Evolutionary conservation across 2,113 vertebrate species (phyloP).

Genomic region (Cettia cetti): DNA sequence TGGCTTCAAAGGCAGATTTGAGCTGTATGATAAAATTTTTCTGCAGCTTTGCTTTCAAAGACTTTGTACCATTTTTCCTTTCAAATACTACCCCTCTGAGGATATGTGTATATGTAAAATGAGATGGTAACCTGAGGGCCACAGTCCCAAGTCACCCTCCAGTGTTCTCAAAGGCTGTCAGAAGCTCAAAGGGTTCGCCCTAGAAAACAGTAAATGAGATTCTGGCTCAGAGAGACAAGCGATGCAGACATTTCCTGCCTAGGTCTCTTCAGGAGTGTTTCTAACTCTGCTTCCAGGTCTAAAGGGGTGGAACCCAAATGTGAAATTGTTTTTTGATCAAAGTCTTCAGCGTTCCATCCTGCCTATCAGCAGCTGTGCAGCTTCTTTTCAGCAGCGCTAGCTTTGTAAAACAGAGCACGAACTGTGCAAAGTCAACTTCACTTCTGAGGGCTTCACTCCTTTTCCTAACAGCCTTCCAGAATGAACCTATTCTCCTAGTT

Average conservation of each 20-base stretch:
- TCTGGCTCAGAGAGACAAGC: background rate
- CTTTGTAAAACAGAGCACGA: background rate
- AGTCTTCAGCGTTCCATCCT: background rate
- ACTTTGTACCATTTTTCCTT: background rate
- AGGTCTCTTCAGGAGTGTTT: background rate
- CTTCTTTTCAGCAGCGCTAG: background rate
- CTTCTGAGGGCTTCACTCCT: background rate
- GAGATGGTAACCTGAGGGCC: background rate
- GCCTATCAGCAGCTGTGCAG: background rate
- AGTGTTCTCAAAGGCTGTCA: background rate
- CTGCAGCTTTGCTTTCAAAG: slow-evolving; percentile 4
- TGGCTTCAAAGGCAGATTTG: background rate
- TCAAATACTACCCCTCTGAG: background rate
- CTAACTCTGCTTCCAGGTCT: background rate
- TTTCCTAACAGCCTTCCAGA: background rate
- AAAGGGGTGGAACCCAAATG: background rate
- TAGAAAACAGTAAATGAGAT: background rate
- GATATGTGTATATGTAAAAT: background rate
- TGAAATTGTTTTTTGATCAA: background rate
- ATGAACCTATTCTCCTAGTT: background rate
- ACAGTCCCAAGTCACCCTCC: background rate
- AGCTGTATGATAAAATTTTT: background rate
- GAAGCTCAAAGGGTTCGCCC: background rate
- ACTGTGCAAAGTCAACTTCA: background rate
- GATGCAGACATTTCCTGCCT: background rate